Conservation (phyloP, 1,140 invertebrate species). For the Thereuonema tuberculata region DNA sequence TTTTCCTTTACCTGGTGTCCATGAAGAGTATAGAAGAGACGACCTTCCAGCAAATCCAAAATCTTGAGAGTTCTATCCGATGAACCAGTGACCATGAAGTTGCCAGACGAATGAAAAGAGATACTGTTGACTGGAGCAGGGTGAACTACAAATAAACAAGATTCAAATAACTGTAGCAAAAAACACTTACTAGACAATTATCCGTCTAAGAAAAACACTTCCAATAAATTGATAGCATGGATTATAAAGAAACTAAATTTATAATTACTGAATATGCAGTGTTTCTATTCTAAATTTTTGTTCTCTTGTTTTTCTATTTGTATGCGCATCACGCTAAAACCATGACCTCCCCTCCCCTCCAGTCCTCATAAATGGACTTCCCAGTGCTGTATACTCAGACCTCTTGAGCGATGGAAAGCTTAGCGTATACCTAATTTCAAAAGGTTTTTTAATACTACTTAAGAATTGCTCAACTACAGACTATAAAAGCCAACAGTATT, state of each 20-base stretch:
- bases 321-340: too few relatives aligned
- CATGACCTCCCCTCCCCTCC: too few relatives aligned
- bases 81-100: background rate
- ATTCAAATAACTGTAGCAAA: background rate
- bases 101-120: background rate
- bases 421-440: too few relatives aligned
- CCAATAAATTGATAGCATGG: background rate
- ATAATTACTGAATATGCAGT: background rate
- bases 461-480: too few relatives aligned
- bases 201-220: background rate
- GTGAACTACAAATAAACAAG: background rate
- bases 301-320: too few relatives aligned
- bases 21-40: background rate
- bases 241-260: background rate
- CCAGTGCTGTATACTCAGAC: too few relatives aligned
- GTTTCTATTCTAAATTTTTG: background rate
- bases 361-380: too few relatives aligned
- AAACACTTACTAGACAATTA: background rate
- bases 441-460: too few relatives aligned
- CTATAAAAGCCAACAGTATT: too few relatives aligned
- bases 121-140: background rate
- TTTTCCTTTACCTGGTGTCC: background rate
- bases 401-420: too few relatives aligned
- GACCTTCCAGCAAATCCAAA: slow-evolving; percentile 1
- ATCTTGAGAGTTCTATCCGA: background rate